phyloP scores from a whole-genome alignment of 2,797 vertebrate species.

The Sorex maritimensis region DNA sequence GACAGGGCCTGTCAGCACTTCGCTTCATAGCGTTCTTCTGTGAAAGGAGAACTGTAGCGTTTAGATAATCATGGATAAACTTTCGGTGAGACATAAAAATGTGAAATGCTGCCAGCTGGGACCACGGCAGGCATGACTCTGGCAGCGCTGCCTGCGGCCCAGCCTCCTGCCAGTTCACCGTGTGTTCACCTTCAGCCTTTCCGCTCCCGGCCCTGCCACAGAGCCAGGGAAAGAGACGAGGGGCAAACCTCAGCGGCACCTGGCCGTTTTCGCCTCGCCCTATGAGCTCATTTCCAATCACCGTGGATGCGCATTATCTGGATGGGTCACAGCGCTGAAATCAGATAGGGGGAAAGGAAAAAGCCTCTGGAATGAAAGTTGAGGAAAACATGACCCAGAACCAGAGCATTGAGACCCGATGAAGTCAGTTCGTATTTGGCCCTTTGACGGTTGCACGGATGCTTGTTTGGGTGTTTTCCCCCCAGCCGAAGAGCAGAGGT shows the following conservation, averaged over 20 bases:
- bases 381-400: conserved; percentile 61
- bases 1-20: conserved; percentile 8
- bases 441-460: conserved; percentile 18
- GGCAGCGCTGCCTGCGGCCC: not conserved
- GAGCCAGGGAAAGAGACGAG: not conserved
- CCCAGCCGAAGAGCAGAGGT: not conserved
- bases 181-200: rapidly evolving
- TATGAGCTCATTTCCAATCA: conserved; percentile 71
- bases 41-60: conserved; percentile 13
- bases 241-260: conserved; percentile 73
- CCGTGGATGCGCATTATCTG: conserved; percentile 62
- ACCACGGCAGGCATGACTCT: not conserved
- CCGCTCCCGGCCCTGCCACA: conserved; percentile 45
- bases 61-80: conserved; percentile 47
- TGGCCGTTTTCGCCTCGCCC: conserved; percentile 79
- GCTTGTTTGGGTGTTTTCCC: conserved; percentile 13
- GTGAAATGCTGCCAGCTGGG: conserved; percentile 2
- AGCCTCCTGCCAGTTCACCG: not conserved
- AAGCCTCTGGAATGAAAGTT: conserved; percentile 71
- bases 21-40: not conserved
- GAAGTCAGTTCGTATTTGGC: not conserved
- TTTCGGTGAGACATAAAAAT: conserved; percentile 46
- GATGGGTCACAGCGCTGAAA: conserved; percentile 71
- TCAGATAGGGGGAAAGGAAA: conserved; percentile 63
- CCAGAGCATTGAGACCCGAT: not conserved